These are phyloP conservation scores for Peucedramus taeniatus DNA, from an alignment of 2,113 vertebrate species.

Conservation along the genomic window DNA sequence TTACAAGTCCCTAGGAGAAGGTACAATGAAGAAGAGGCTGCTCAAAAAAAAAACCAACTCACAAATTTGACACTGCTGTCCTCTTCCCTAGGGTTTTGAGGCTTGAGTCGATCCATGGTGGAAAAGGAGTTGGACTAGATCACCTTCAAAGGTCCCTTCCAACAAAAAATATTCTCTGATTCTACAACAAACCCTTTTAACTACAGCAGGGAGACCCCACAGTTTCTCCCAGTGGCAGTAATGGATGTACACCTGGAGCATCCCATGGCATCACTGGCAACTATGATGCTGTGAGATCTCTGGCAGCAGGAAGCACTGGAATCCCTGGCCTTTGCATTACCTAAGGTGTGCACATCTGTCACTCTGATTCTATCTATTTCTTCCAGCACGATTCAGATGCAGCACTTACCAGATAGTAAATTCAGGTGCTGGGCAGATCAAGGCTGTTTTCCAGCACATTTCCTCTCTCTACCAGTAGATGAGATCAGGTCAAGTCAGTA, in stretches of 20 bases:
- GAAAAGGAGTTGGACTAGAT: neutral
- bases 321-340: neutral
- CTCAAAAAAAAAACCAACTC: neutral
- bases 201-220: neutral
- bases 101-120: neutral
- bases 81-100: neutral
- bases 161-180: neutral
- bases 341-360: neutral
- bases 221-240: neutral
- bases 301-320: neutral
- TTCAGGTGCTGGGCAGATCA: neutral
- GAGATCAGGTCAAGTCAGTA: neutral
- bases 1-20: neutral
- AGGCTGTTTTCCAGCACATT: neutral
- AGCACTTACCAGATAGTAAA: neutral
- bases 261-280: rapidly evolving
- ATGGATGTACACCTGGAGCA: rapidly evolving
- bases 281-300: rapidly evolving
- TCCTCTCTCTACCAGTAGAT: neutral
- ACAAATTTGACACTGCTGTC: neutral
- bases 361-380: neutral
- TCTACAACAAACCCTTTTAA: neutral
- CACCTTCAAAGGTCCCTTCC: neutral
- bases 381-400: neutral
- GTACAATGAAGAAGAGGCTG: rapidly evolving